These are phyloP conservation scores for Tinamus major DNA, from an alignment of 2,797 vertebrate genomes.

Conservation along the genomic window DNA sequence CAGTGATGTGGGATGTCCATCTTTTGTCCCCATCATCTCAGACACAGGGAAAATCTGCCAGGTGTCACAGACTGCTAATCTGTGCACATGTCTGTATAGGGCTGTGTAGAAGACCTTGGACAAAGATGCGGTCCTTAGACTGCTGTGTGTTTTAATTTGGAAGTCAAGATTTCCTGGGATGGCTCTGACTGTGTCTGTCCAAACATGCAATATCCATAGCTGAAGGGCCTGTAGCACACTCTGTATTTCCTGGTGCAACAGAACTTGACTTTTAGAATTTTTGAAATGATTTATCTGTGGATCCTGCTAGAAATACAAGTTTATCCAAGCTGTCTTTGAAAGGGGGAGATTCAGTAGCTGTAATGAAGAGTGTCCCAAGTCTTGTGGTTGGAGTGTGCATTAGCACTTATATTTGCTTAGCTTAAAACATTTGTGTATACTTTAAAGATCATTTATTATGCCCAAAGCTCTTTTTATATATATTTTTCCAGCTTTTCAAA, in stretches of 20 bases:
- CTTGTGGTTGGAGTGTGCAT: background rate
- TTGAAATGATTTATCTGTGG: background rate
- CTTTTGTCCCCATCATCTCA: background rate
- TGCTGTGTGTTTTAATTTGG: background rate
- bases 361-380: background rate
- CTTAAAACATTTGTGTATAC: background rate
- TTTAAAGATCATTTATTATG: background rate
- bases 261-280: background rate
- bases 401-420: background rate
- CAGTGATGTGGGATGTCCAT: accelerated
- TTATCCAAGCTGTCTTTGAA: background rate
- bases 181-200: background rate
- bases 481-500: background rate
- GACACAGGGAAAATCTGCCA: background rate
- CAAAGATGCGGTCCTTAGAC: accelerated
- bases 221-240: background rate
- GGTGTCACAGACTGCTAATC: background rate
- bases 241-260: background rate
- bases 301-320: background rate
- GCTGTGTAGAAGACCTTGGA: background rate
- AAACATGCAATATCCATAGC: background rate
- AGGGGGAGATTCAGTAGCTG: background rate
- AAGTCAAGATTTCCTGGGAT: background rate
- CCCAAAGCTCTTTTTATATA: background rate
- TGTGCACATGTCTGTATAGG: background rate